Base-by-base conservation (phyloP, 2,888 invertebrate genomes). In the Meandrusa payeni region DNA sequence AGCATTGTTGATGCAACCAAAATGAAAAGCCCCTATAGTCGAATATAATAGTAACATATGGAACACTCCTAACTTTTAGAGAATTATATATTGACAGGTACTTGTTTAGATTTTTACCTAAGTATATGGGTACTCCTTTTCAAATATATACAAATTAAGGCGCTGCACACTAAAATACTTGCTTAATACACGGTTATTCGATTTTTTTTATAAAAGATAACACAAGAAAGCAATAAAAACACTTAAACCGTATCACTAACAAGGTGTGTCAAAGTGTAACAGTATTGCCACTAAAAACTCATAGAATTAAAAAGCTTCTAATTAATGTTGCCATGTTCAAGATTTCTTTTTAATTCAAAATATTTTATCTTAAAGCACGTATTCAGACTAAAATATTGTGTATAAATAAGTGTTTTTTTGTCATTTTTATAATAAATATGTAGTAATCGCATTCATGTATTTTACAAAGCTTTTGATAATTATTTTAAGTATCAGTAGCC, bases 251-350 rank as follows among this genome's bases (percentile, higher is more conserved):
- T 31, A 31, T 24, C 4, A 32, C 41, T 24, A 40, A 28, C 12
- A 19, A 49, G 49, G 49, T 38, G 46, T 49, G 49, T 49, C 46
- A 46, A 44, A 41, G 10, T 27, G 6, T 3, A 12, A 13, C 9
- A 10, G 13, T 11, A 13, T 24, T 36, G 17, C 34, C 34, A 36
- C 23, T n/a, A n/a, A n/a, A n/a, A n/a, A n/a, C n/a, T n/a, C n/a
- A n/a, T n/a, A n/a, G n/a, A n/a, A n/a, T n/a, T n/a, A n/a, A n/a
- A n/a, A n/a, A n/a, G n/a, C n/a, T n/a, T n/a, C n/a, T 27, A 1
- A 13, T 12, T 13, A 9, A 34, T 5, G 9, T 24, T 34, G 12
- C 12, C 15, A 13, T n/a, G n/a, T n/a, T n/a, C n/a, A n/a, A n/a
- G n/a, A n/a, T n/a, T n/a, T n/a, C n/a, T n/a, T n/a, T n/a, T n/a